Evolutionary conservation across 2,113 vertebrate species (phyloP), one percentile per base, ranked within the genome.

Genomic region (Eidolon helvum): DNA sequence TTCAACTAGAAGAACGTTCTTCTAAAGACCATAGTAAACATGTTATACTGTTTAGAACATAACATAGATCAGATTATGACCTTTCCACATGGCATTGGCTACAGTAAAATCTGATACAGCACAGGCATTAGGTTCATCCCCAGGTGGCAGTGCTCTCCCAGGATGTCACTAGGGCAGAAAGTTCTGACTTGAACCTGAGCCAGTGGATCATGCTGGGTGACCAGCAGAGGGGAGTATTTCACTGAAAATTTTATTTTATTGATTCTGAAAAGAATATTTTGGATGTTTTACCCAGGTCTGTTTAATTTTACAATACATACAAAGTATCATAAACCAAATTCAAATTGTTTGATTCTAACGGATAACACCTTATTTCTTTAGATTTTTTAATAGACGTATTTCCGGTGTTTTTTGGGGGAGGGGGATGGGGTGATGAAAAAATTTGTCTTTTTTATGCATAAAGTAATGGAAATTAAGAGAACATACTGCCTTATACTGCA

Each of bases 161-260:
- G 33, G 24, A n/a, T n/a, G 65, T 55, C 26, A 19, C 28, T 28
- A 4, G 15, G 12, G 48, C 35, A 6, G 14, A 53, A 72, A 68
- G 43, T 80, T 89, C 66, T 59, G 78, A 4, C 8, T 48, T 57
- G 10, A 78, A 6, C 43, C 24, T 40, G 40, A 77, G 15, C 57
- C 16, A 50, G 7, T 48, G 59, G 18, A 55, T 83, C 24, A 2
- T 59, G 14, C 90, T 89, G 55, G 40, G 48, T 96, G 92, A 68
- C 98, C 98, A 98, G 98, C 91, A 98, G 98, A 98, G 98, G 98
- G 98, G 92, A 97, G 95, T 98, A 90, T 97, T 97, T 90, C 45
- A 4, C 97, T 96, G 93, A 92, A 77, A 87, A 90, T 85, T 43
- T 38, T 45, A 90, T 85, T 43, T 38, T 45, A 0, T 88, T 97